These are phyloP conservation scores for Rynchops niger DNA, from an alignment of 2,113 vertebrate genomes.

Conservation along the genomic window DNA sequence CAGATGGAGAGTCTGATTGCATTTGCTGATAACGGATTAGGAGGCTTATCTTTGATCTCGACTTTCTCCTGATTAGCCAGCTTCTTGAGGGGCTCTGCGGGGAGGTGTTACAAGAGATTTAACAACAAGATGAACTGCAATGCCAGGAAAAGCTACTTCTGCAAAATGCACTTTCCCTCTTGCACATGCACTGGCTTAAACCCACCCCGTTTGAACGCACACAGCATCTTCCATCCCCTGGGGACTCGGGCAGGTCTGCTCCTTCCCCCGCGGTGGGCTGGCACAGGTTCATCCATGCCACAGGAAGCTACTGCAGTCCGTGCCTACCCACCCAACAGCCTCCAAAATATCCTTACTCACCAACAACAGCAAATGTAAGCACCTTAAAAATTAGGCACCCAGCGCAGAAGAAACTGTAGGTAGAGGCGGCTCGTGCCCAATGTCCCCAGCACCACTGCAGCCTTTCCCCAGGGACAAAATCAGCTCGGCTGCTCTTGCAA, in stretches of 20 bases:
- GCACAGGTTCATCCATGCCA: not conserved
- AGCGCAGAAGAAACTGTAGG: not conserved
- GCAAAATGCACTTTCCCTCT: not conserved
- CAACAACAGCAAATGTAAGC: not conserved
- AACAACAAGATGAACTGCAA: slow-evolving; percentile 29
- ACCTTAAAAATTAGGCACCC: not conserved
- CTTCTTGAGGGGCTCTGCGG: slow-evolving; percentile 14
- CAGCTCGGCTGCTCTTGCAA: not conserved
- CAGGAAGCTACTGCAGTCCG: not conserved
- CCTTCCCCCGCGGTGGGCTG: not conserved
- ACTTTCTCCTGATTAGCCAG: not conserved
- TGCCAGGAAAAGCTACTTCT: slow-evolving; percentile 8
- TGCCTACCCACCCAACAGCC: not conserved
- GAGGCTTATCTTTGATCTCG: slow-evolving; percentile 25
- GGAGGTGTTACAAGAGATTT: slow-evolving; percentile 23
- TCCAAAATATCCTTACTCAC: not conserved
- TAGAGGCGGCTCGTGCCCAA: not conserved
- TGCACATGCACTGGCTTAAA: not conserved
- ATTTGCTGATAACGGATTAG: slow-evolving; percentile 8
- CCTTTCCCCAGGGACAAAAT: not conserved
- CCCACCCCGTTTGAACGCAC: not conserved
- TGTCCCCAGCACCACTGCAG: not conserved
- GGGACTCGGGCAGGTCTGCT: not conserved
- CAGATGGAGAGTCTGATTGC: slow-evolving; percentile 33
- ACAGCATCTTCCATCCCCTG: not conserved